Conservation (phyloP, 2,797 vertebrate genomes). For the Perdix hodgsoniae region DNA sequence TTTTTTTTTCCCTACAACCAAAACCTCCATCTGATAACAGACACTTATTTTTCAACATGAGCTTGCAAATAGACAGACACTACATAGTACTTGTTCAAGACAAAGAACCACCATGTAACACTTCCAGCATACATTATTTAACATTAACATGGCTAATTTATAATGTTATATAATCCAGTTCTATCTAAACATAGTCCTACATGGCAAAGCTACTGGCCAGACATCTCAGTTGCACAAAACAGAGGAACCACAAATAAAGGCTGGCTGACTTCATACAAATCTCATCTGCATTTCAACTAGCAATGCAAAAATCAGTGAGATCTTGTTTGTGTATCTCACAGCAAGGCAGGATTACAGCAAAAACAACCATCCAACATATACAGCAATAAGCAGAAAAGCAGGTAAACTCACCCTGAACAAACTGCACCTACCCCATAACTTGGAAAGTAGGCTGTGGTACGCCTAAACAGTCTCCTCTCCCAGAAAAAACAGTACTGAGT, state of each 20-base stretch:
- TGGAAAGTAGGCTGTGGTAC: background rate
- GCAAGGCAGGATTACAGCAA: background rate
- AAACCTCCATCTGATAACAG: background rate
- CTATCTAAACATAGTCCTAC: background rate
- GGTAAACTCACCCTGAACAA: background rate
- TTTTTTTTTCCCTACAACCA: background rate
- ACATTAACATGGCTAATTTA: background rate
- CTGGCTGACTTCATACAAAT: background rate
- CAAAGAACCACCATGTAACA: background rate
- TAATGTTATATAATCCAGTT: background rate
- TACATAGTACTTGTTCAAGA: background rate
- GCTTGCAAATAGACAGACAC: background rate
- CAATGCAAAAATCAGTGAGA: background rate
- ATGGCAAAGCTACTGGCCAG: background rate
- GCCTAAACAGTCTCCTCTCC: background rate
- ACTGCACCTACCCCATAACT: background rate
- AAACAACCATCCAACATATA: background rate
- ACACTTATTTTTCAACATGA: background rate
- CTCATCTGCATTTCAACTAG: background rate
- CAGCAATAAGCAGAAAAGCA: background rate
- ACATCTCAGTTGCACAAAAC: background rate
- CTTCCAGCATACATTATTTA: background rate
- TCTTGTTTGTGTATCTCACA: background rate
- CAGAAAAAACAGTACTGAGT: background rate
- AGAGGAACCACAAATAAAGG: background rate